Base-by-base conservation (phyloP, 2,113 vertebrate species). In the Aptenodytes forsteri region DNA sequence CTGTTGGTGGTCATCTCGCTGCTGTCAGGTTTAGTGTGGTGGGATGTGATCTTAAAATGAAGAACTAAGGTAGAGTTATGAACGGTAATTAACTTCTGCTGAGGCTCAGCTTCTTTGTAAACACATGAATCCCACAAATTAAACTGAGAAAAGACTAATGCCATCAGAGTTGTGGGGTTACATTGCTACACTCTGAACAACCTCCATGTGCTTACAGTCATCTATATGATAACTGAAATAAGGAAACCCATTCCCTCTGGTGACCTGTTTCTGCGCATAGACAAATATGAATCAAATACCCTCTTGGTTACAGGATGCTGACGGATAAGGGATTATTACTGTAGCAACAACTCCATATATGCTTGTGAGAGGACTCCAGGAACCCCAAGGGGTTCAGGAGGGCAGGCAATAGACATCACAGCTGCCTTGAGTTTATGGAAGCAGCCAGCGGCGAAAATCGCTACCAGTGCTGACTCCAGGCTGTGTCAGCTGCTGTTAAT, bases 401-500 rank as follows among this genome's bases (percentile, higher is more conserved):
- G 62, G 16, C 79, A 83, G 25, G 13, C 54, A 77, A 21, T 9
- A 90, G 56, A 30, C 34, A 61, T 65, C 71, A 61, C 76, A 92
- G 58, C 58, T 88, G 58, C 62, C 58, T 90, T 94, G 62, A 49
- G 80, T 93, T 88, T 90, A 73, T 86, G 62, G 58, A 71, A 86
- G 90, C 62, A 91, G 54, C 75, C 87, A 77, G 82, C 93, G 58
- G 92, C 22, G 32, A 73, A 93, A 90, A 87, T 19, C 83, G 65
- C 54, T 87, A 52, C 34, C n/a, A 65, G 52, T 76, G 49, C 56
- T 95, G 91, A 87, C 54, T 90, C 19, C 46, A 86, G 75, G 42
- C 91, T 95, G 22, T 82, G 42, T 94, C 77, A 95, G 64, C 59
- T 96, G 55, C 89, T 89, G 67, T 58, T 92, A 94, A 96, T 87